Base-by-base conservation (phyloP, 64 coral and sea anemone species). In the Hydrozoanthus tunicans region DNA sequence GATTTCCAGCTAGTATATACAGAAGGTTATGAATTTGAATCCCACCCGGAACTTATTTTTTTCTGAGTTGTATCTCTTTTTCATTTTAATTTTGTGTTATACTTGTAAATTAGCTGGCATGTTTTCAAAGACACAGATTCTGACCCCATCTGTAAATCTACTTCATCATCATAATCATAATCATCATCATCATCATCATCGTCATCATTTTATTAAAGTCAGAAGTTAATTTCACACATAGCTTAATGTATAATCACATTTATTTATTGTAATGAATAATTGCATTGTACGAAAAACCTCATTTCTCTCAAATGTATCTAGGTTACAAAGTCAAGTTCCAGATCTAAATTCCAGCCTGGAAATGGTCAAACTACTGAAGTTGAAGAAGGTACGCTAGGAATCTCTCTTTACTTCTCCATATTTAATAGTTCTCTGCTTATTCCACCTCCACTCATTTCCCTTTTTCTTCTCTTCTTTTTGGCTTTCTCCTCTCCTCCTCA, bases 301-400 rank as follows among this genome's bases (percentile, higher is more conserved):
- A 52, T 51, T 58, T 24, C 64, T 25, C 9, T 65, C 11, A 65
- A 71, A 26, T 73, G 8, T 9, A 81, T 86, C 78, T 32, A 98
- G 96, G 69, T 85, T 98, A 68, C 93, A 93, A 81, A 85, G 62
- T 82, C 96, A 98, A 91, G 94, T 98, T 58, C 96, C 96, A 86
- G 96, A 98, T 83, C 73, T 98, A n/a, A 93, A 91, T 64, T 98
- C 96, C 26, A 98, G 93, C 77, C 89, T 95, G 58, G 93, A 95
- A 79, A 98, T 98, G 96, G 93, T 98, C 6, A 95, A 93, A 91
- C 68, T 98, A 79, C 78, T 98, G 56, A 83, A 91, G 52, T 61
- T 80, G 23, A 98, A 93, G 84, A 98, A 93, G 93, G 96, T 98
- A 84, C 77, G 26, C 59, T 61, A 53, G 25, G 6, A 55, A 3